Evolutionary conservation across 2,797 vertebrate genomes (phyloP), one percentile per base, ranked within the genome.

Genomic region (Crocidura indochinensis): DNA sequence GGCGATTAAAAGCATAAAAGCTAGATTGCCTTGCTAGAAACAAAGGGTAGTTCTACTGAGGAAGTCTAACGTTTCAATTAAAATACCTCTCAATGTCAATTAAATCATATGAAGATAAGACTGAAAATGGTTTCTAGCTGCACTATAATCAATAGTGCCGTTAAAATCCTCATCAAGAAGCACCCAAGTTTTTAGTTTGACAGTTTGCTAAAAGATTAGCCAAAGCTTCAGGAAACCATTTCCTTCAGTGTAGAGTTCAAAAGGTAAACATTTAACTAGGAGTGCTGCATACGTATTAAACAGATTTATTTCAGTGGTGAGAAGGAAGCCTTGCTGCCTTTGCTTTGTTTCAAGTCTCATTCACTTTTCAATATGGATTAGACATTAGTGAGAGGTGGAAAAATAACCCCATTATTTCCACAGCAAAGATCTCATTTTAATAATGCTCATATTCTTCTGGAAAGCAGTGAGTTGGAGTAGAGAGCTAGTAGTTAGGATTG

Each of bases 1-100:
- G 97, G 97, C 93, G 94, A 97, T 97, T 98, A 98, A 97, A 97
- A 98, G 94, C 97, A 96, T 97, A 96, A 98, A 98, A 97, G 85
- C 87, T 97, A 96, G 95, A 97, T 97, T 97, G 96, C 97, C 95
- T 97, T 97, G 94, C 97, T 97, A 95, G 97, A 98, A 96, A 96
- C 94, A 97, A 97, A 94, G 90, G 92, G 80, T 88, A 89, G 73
- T 94, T 97, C 94, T 96, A 93, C 94, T 81, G 96, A 96, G 78
- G 95, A 95, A 96, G 91, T 95, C 92, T 97, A 98, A 95, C 68
- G 64, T 97, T 97, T 98, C 96, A 97, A 96, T 97, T 94, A 95
- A 96, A 97, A 93, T 90, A 96, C 95, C 94, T 96, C 94, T 91
- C 94, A 79, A 80, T 96, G 93, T 94, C 90, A 96, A 87, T 95